phyloP scores from a whole-genome alignment of 2,888 invertebrate genomes.

The Tachina fera region DNA sequence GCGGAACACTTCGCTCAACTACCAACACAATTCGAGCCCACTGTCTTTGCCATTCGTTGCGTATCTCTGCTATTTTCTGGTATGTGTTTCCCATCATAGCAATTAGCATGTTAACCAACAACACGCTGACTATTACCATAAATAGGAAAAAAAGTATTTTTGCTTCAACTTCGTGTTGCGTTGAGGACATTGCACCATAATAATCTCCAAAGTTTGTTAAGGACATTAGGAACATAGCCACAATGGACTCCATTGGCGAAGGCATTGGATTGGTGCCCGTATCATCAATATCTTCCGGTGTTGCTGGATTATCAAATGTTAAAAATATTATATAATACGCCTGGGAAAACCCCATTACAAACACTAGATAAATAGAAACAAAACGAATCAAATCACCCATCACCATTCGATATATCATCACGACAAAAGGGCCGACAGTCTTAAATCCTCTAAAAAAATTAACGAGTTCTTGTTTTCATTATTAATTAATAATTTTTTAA shows the following conservation, averaged over 20 bases:
- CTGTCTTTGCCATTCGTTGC: constrained; percentile 98
- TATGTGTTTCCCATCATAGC: constrained; percentile 99
- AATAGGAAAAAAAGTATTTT: constrained; percentile 98
- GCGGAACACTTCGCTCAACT: constrained; percentile 97
- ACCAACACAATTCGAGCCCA: constrained; percentile 99
- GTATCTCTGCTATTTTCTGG: constrained; percentile 97
- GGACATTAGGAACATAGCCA: constrained; percentile 99
- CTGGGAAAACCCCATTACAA: constrained; percentile 98
- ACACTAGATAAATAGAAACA: constrained; percentile 97
- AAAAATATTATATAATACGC: constrained; percentile 96
- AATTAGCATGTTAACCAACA: constrained; percentile 98
- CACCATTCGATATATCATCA: constrained; percentile 99
- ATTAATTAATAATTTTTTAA: background rate
- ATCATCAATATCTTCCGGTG: constrained; percentile 92
- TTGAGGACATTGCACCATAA: constrained; percentile 94
- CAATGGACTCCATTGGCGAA: constrained; percentile 96
- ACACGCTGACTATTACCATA: constrained; percentile 97
- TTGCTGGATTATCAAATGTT: constrained; percentile 92
- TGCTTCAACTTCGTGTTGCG: constrained; percentile 93
- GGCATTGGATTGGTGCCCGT: constrained; percentile 93
- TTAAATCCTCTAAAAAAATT: constrained; percentile 92
- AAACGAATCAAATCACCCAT: constrained; percentile 97
- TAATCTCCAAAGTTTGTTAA: constrained; percentile 98
- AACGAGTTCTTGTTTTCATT: background rate
- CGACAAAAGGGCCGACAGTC: constrained; percentile 99